phyloP scores from a whole-genome alignment of 2,113 vertebrate species.

The Pedetes capensis region DNA sequence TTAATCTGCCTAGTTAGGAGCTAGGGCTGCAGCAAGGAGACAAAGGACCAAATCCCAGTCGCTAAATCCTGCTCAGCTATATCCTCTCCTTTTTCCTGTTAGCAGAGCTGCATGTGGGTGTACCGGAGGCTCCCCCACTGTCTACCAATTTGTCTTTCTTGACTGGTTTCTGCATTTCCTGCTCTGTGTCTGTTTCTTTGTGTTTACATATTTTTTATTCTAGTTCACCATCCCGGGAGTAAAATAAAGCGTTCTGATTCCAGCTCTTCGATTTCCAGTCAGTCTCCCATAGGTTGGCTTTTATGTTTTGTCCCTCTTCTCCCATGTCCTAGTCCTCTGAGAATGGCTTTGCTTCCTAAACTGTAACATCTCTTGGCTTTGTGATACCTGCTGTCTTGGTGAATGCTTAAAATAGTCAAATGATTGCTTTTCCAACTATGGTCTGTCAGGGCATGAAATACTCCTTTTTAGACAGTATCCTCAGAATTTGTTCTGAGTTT shows the following conservation, averaged over 20 bases:
- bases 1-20: background rate
- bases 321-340: background rate
- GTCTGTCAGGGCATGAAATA: background rate
- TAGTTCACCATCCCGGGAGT: slow-evolving; percentile 95
- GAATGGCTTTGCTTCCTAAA: slow-evolving; percentile 80
- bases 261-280: slow-evolving; percentile 93
- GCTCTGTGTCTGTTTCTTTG: slow-evolving; percentile 74
- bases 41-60: background rate
- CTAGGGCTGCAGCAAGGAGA: background rate
- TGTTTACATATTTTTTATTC: slow-evolving; percentile 84
- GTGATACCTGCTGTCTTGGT: slow-evolving; percentile 42
- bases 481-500: slow-evolving; percentile 25
- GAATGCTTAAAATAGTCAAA: slow-evolving; percentile 49
- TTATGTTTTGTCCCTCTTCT: slow-evolving; percentile 62
- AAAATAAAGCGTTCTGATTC: slow-evolving; percentile 96
- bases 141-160: slow-evolving; percentile 58
- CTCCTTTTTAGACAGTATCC: background rate
- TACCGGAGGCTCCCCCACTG: background rate
- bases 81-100: background rate
- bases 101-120: slow-evolving; percentile 42
- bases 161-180: slow-evolving; percentile 66
- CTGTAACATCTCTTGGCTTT: slow-evolving; percentile 34
- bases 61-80: background rate
- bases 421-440: slow-evolving; percentile 17
- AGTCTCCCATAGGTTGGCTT: slow-evolving; percentile 92